Percentiles rank a stretch among this genome's conserved stretches.
Evolutionary conservation across 2,888 invertebrate species (phyloP).

Genomic region (Rhagonycha lutea): DNA sequence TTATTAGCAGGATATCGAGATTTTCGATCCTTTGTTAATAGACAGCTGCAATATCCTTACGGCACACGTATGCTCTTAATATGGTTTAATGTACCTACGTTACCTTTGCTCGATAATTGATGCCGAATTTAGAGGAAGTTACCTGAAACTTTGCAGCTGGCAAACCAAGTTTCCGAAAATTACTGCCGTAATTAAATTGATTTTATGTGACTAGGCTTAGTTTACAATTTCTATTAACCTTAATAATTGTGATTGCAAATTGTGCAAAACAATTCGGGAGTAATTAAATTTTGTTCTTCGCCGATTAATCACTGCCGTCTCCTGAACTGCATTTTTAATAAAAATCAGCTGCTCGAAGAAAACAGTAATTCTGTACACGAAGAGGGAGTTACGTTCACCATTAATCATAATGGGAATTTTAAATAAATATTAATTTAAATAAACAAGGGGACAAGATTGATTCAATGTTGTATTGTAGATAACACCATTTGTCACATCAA

Average conservation of each 20-base stretch:
- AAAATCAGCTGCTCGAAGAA: neutral
- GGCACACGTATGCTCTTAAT: slow-evolving; percentile 14
- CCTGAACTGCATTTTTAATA: neutral
- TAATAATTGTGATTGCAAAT: neutral
- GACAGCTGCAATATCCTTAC: slow-evolving; percentile 14
- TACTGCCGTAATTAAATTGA: slow-evolving; percentile 1
- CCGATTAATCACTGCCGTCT: neutral
- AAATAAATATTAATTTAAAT: neutral
- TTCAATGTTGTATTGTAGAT: neutral
- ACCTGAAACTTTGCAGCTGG: slow-evolving; percentile 16
- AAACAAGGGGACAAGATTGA: neutral
- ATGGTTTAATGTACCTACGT: slow-evolving; percentile 10
- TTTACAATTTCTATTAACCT: neutral
- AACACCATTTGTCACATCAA: neutral
- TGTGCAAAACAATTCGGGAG: neutral
- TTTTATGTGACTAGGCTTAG: neutral
- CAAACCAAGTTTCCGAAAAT: slow-evolving; percentile 10
- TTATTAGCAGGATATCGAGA: slow-evolving; percentile 16
- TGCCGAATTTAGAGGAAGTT: neutral
- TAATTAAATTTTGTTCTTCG: neutral
- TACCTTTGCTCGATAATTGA: slow-evolving; percentile 12
- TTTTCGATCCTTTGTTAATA: slow-evolving; percentile 10
- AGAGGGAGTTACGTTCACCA: neutral
- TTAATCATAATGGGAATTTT: neutral
- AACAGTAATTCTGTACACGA: neutral